A percentile compares a stretch with the other conserved stretches of the same genome.
phyloP scores from a whole-genome alignment of 2,113 vertebrate genomes.

The Ameiurus melas region DNA sequence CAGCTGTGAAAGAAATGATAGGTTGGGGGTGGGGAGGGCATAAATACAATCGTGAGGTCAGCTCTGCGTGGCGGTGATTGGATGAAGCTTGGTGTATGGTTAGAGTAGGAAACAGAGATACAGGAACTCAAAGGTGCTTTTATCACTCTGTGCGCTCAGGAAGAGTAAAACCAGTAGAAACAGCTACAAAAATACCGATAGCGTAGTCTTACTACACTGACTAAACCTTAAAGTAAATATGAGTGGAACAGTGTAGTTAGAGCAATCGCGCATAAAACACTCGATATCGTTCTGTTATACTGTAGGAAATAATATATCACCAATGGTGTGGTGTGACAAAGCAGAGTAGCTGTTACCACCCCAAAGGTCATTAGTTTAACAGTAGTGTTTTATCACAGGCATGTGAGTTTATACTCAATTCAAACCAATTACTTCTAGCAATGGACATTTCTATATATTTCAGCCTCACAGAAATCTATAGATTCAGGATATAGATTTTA shows the following conservation, averaged over 20 bases:
- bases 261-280: background rate
- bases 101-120: slow-evolving; percentile 16
- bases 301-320: background rate
- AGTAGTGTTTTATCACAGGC: background rate
- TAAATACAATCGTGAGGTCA: slow-evolving; percentile 47
- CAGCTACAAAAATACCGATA: too few species aligned
- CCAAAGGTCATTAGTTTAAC: background rate
- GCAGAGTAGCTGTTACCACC: background rate
- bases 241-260: background rate
- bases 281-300: background rate
- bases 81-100: background rate
- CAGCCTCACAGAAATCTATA: too few species aligned
- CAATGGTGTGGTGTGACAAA: background rate
- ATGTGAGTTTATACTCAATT: background rate
- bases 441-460: too few species aligned
- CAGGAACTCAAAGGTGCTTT: slow-evolving; percentile 48
- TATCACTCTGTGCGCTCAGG: slow-evolving; percentile 11
- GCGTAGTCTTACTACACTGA: background rate
- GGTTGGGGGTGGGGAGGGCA: too few species aligned
- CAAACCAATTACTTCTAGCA: too few species aligned
- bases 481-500: too few species aligned
- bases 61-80: background rate
- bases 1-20: slow-evolving; percentile 29
- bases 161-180: too few species aligned
- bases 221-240: background rate